phyloP scores from a whole-genome alignment of 2,113 vertebrate genomes.

The Chaenogobius annularis region DNA sequence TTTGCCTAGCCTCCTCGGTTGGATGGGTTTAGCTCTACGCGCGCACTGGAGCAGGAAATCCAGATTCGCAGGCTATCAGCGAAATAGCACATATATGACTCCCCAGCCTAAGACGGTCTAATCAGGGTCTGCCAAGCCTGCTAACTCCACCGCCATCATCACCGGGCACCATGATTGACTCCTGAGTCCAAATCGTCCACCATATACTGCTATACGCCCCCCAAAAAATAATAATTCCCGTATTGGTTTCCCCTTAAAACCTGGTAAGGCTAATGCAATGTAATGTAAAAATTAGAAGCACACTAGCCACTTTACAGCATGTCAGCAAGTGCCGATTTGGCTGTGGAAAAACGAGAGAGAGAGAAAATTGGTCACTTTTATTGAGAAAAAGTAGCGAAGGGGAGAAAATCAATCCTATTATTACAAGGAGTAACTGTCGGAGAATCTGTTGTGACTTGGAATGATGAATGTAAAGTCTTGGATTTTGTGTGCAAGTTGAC shows the following conservation, averaged over 20 bases:
- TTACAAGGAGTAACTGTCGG: conserved; percentile 44
- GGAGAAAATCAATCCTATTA: conserved; percentile 60
- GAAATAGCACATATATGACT: conserved; percentile 79
- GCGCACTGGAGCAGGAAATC: conserved; percentile 80
- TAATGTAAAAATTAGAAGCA: conserved; percentile 72
- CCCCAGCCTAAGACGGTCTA: conserved; percentile 77
- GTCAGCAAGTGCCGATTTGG: conserved; percentile 64
- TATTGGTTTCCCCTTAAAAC: conserved; percentile 73
- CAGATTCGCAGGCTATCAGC: conserved; percentile 82
- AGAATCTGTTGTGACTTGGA: conserved; percentile 31
- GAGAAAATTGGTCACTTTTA: conserved; percentile 17
- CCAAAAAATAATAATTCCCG: conserved; percentile 72
- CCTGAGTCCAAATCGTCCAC: conserved; percentile 76
- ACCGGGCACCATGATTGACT: conserved; percentile 73
- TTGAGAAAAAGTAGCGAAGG: not conserved
- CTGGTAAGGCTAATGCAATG: conserved; percentile 68
- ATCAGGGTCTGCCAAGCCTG: conserved; percentile 74
- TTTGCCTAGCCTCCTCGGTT: conserved; percentile 77
- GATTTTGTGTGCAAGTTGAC: conserved; percentile 40
- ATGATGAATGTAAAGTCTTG: conserved; percentile 62
- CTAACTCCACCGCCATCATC: conserved; percentile 75
- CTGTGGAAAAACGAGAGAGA: conserved; percentile 25
- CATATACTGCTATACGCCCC: conserved; percentile 66
- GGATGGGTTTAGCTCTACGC: conserved; percentile 78
- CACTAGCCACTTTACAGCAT: conserved; percentile 39